Percentiles rank a stretch among this genome's conserved stretches.
These are phyloP conservation scores for Sphenopsis melanotis DNA, from an alignment of 2,797 vertebrate species.

Conservation along the genomic window DNA sequence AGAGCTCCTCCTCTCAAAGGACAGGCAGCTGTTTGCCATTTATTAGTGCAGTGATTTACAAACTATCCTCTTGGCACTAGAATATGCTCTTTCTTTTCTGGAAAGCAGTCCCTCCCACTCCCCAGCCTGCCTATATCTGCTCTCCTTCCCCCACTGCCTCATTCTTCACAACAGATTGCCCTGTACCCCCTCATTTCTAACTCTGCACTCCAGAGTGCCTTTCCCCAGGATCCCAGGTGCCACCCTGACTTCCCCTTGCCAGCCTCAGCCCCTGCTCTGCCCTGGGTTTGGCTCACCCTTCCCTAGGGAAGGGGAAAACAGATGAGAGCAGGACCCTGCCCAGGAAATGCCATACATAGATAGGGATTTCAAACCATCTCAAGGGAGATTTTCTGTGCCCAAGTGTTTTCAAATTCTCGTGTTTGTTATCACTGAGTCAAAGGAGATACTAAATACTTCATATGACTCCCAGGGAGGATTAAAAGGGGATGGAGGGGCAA, in stretches of 20 bases:
- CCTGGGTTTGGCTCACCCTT: background rate
- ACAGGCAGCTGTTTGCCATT: background rate
- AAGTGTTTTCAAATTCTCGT: background rate
- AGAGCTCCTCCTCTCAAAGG: background rate
- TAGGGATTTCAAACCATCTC: background rate
- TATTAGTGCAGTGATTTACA: background rate
- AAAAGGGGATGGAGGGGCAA: background rate
- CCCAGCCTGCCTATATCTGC: background rate
- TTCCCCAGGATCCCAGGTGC: background rate
- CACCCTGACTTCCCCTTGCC: background rate
- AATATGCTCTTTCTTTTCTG: background rate
- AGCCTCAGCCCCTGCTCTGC: background rate
- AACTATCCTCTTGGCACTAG: background rate
- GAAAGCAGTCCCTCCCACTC: background rate
- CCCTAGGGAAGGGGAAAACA: background rate
- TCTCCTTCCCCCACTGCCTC: background rate
- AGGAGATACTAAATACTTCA: background rate
- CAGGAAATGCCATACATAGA: accelerated
- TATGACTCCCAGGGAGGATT: background rate
- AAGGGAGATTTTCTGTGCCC: background rate
- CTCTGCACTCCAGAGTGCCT: background rate
- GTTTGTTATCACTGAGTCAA: background rate
- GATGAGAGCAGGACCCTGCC: background rate
- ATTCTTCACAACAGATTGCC: background rate
- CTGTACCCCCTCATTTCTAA: background rate